These are phyloP conservation scores for Sandelia bainsii DNA, from an alignment of 2,797 vertebrate species.

Conservation along the genomic window DNA sequence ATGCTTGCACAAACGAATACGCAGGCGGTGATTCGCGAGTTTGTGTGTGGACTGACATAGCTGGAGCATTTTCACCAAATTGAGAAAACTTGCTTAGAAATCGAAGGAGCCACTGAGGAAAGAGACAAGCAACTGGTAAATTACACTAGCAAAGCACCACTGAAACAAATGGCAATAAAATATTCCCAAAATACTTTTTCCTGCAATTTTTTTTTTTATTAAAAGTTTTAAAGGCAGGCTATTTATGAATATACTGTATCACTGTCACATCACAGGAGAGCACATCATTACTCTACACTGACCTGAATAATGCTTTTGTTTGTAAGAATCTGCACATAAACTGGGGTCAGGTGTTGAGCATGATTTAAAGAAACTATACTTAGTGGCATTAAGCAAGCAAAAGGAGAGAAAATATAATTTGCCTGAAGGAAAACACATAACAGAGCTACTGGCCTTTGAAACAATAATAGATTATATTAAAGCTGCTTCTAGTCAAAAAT, in stretches of 20 bases:
- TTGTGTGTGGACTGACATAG: slow-evolving; percentile 2
- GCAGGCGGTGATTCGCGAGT: background rate
- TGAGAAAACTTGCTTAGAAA: background rate
- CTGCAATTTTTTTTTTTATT: too few species aligned
- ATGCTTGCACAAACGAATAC: background rate
- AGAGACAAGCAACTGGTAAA: too few species aligned
- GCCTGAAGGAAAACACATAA: slow-evolving; percentile 1
- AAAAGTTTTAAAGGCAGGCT: background rate
- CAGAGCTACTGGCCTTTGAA: background rate
- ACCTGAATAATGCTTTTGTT: too few species aligned
- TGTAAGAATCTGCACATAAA: too few species aligned
- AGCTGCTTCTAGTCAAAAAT: background rate
- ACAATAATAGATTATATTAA: background rate
- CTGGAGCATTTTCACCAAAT: background rate
- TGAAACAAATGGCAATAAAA: background rate
- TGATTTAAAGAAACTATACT: background rate
- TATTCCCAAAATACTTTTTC: background rate
- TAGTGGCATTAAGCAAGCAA: background rate
- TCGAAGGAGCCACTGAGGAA: background rate
- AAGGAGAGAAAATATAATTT: background rate
- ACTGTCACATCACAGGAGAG: background rate
- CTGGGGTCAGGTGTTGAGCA: background rate
- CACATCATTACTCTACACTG: background rate
- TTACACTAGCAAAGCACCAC: background rate
- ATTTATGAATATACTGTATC: background rate